Base-by-base conservation (phyloP, 2,797 vertebrate species). In the Coccyzus lansbergi region DNA sequence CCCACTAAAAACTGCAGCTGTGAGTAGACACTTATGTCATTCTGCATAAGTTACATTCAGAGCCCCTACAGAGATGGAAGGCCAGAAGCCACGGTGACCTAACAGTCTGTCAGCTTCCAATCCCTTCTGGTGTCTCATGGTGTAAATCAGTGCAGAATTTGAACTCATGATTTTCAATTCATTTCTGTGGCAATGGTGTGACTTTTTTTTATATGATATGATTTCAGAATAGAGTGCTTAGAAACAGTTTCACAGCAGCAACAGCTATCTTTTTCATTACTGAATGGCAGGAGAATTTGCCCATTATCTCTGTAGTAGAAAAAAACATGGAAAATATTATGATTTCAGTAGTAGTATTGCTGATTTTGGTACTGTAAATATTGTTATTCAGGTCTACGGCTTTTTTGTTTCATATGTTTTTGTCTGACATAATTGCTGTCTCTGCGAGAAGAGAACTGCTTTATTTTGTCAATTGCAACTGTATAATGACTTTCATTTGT, bases 1-100 rank as follows among this genome's bases (percentile, higher is more conserved):
- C 87, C 83, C 91, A 67, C 55, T 65, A 18, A 75, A 86, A 94
- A 21, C 55, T 70, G 74, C 94, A 91, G 93, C 94, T 96, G 91
- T 67, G 68, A 75, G 87, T 76, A 60, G 72, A 72, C 48, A 9
- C 69, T 80, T 69, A 3, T 48, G 78, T 86, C 82, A 16, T 75
- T 69, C 53, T 65, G 26, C 70, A 5, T 10, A 31, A 87, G 46
- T 64, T 60, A 58, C 75, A 33, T 71, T 17, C 75, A 95, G 79
- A 91, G 79, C 55, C 33, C 82, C 63, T 75, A 2, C 65, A 81
- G 93, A 34, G 72, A 33, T 21, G 62, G 79, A 63, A 81, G 79
- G 69, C 88, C 84, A 29, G 81, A 40, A 93, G 48, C 72, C 90
- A 44, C 2, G 1, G 80, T 76, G 87, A 88, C 85, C 65, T 38